Conservation (phyloP, 2,888 invertebrate genomes). For the Sipha maydis region DNA sequence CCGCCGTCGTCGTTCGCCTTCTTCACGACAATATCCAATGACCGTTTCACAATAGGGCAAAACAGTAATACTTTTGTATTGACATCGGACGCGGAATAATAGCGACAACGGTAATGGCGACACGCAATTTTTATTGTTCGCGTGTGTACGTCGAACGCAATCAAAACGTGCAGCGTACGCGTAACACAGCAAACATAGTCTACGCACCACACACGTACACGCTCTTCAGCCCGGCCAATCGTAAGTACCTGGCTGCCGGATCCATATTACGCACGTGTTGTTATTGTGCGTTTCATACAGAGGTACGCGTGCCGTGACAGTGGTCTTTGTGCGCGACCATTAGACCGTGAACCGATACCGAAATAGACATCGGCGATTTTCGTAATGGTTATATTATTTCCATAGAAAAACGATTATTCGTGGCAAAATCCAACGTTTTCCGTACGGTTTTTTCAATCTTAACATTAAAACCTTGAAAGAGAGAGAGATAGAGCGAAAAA, state of each 20-base stretch:
- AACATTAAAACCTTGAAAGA: constrained; percentile 8
- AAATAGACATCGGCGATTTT: constrained; percentile 42
- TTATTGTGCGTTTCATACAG: no score
- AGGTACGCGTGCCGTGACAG: neutral
- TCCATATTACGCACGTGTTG: neutral
- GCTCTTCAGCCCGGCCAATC: constrained; percentile 8
- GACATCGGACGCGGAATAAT: neutral
- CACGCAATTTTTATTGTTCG: neutral
- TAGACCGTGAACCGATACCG: constrained; percentile 52
- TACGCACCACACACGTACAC: neutral
- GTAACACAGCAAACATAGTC: no score
- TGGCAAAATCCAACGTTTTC: constrained; percentile 11
- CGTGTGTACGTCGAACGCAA: neutral
- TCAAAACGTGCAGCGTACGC: neutral
- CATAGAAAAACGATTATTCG: constrained; percentile 3
- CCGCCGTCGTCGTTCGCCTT: neutral
- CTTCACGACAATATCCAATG: constrained; percentile 40
- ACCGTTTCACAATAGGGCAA: constrained; percentile 32
- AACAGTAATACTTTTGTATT: constrained; percentile 19
- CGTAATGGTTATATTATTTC: neutral
- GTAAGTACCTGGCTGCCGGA: neutral
- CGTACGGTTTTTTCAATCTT: neutral
- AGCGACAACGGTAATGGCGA: neutral
- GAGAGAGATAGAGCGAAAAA: neutral
- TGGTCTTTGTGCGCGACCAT: constrained; percentile 40